A percentile compares a stretch with the other conserved stretches of the same genome.
Evolutionary conservation across 2,113 vertebrate genomes (phyloP).

Genomic region (Sisor rabdophorus): DNA sequence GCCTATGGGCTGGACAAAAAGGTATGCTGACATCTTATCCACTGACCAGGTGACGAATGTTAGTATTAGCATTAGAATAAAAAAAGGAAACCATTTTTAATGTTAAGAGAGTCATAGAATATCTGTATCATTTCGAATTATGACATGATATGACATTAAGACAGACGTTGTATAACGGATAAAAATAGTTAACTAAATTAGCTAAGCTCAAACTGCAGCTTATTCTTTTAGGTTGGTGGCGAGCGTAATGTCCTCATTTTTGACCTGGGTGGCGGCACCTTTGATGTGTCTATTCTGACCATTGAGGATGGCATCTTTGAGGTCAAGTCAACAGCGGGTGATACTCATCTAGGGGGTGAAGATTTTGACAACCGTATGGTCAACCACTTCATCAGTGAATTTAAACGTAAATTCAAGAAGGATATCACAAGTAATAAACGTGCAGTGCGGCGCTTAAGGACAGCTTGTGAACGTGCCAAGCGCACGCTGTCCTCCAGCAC

Average conservation of each 20-base stretch:
- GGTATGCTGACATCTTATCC: constrained; percentile 50
- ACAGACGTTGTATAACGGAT: background rate
- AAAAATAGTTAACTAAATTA: background rate
- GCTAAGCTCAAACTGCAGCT: background rate
- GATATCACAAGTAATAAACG: constrained; percentile 86
- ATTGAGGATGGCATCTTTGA: constrained; percentile 94
- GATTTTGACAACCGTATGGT: constrained; percentile 91
- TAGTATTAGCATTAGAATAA: background rate
- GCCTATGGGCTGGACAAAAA: constrained; percentile 87
- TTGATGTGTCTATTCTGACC: constrained; percentile 86
- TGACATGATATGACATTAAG: background rate
- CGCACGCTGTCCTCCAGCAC: constrained; percentile 88
- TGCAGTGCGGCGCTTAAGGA: constrained; percentile 81
- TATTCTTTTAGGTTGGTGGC: constrained; percentile 65
- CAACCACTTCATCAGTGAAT: constrained; percentile 83
- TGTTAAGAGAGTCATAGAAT: background rate
- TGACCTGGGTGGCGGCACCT: constrained; percentile 87
- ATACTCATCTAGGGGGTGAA: constrained; percentile 87
- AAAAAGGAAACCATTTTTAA: background rate
- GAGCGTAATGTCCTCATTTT: constrained; percentile 88
- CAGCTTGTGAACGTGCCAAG: constrained; percentile 85
- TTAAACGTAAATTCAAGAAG: constrained; percentile 88
- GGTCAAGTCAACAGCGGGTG: constrained; percentile 85
- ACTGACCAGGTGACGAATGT: background rate
- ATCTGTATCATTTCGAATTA: background rate